These are phyloP conservation scores for Tenthredo amoena DNA, from an alignment of 2,888 invertebrate species.

Conservation along the genomic window DNA sequence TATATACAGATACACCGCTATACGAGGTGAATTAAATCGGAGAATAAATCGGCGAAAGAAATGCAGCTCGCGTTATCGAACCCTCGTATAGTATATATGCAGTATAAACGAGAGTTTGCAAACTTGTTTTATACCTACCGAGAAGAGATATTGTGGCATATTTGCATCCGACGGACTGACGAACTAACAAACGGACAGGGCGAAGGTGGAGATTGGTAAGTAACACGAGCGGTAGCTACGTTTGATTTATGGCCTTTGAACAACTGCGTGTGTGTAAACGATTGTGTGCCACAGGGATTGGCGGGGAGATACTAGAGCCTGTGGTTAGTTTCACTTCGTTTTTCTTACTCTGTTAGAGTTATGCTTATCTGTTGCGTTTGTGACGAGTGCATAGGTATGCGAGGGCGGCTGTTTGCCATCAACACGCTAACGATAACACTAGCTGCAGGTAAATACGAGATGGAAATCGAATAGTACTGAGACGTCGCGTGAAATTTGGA, in stretches of 20 bases:
- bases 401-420: slow-evolving; percentile 39
- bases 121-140: slow-evolving; percentile 16
- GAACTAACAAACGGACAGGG: not conserved
- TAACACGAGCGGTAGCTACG: slow-evolving; percentile 61
- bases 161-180: slow-evolving; percentile 64
- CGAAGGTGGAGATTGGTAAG: slow-evolving; percentile 1
- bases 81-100: not conserved
- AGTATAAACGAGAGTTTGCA: not conserved
- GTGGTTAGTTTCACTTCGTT: slow-evolving; percentile 9
- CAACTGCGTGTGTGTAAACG: slow-evolving; percentile 63
- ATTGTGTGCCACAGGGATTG: slow-evolving; percentile 30
- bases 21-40: not conserved
- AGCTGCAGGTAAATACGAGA: slow-evolving; percentile 26
- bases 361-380: slow-evolving; percentile 44
- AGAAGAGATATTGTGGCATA: slow-evolving; percentile 46
- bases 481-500: not conserved
- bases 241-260: slow-evolving; percentile 70
- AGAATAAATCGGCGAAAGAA: not conserved
- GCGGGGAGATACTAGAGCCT: slow-evolving; percentile 28
- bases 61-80: not conserved
- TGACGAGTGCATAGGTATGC: slow-evolving; percentile 33
- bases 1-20: not conserved
- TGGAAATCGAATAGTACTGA: slow-evolving; percentile 7
- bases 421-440: slow-evolving; percentile 26
- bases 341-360: slow-evolving; percentile 15